Conservation (phyloP, 2,797 vertebrate genomes). For the Argya squamiceps region DNA sequence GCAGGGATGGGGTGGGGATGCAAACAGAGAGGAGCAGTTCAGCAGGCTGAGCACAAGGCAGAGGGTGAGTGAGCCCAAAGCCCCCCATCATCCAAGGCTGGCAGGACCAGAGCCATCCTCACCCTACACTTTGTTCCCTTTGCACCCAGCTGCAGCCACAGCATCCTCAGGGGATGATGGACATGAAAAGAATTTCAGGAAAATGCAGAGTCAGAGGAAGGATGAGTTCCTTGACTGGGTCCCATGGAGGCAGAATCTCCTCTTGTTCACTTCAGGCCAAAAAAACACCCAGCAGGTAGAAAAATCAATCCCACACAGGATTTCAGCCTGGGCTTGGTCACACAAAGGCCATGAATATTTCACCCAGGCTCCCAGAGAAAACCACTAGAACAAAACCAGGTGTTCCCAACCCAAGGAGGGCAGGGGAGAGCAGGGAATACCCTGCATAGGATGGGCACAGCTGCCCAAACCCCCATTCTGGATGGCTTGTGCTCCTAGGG, state of each 20-base stretch:
- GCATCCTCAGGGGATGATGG: neutral
- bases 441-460: neutral
- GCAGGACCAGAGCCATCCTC: neutral
- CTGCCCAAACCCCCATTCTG: neutral
- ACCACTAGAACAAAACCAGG: neutral
- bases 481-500: neutral
- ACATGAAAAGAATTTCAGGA: neutral
- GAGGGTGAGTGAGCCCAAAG: neutral
- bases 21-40: neutral
- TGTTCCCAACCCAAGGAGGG: neutral
- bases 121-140: accelerated
- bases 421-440: neutral
- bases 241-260: neutral
- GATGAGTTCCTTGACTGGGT: accelerated
- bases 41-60: too few relatives aligned
- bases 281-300: neutral
- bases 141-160: accelerated
- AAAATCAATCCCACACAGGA: neutral
- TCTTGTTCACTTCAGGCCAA: neutral
- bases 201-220: neutral
- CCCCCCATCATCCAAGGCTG: neutral
- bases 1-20: neutral
- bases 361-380: neutral
- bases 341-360: neutral
- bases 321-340: neutral